Evolutionary conservation across 2,888 invertebrate species (phyloP).

Genomic region (Watsonalla binaria): DNA sequence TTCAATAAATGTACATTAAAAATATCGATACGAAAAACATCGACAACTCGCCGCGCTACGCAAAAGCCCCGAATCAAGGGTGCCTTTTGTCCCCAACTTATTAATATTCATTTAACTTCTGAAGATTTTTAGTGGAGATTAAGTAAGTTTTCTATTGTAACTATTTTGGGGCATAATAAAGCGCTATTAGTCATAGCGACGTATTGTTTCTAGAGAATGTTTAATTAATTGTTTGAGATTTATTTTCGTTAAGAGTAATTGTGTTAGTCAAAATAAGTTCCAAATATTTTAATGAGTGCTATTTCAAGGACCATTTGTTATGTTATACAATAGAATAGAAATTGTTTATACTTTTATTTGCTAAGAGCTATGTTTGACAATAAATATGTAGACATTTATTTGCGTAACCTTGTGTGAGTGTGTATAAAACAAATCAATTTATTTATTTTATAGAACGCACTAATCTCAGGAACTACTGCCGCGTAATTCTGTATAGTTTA

Average conservation of each 20-base stretch:
- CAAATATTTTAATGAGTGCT: slow-evolving; percentile 19
- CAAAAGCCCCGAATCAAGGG: slow-evolving; percentile 39
- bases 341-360: background rate
- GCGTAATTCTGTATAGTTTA: too few relatives aligned
- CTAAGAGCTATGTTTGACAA: too few relatives aligned
- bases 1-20: too few relatives aligned
- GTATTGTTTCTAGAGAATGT: slow-evolving; percentile 42
- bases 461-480: too few relatives aligned
- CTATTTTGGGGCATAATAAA: slow-evolving; percentile 55
- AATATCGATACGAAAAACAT: slow-evolving; percentile 24
- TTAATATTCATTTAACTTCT: slow-evolving; percentile 48
- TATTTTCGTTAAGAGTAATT: slow-evolving; percentile 36
- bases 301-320: background rate
- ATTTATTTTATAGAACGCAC: too few relatives aligned
- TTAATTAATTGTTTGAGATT: slow-evolving; percentile 53
- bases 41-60: slow-evolving; percentile 11
- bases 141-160: slow-evolving; percentile 35
- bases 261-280: slow-evolving; percentile 2
- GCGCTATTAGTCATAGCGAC: slow-evolving; percentile 52
- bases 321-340: background rate
- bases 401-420: too few relatives aligned
- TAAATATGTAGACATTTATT: too few relatives aligned
- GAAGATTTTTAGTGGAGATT: slow-evolving; percentile 61
- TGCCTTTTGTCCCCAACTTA: slow-evolving; percentile 47
- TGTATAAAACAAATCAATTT: too few relatives aligned